Conservation (phyloP, 2,113 vertebrate species). For the Clarias magur region DNA sequence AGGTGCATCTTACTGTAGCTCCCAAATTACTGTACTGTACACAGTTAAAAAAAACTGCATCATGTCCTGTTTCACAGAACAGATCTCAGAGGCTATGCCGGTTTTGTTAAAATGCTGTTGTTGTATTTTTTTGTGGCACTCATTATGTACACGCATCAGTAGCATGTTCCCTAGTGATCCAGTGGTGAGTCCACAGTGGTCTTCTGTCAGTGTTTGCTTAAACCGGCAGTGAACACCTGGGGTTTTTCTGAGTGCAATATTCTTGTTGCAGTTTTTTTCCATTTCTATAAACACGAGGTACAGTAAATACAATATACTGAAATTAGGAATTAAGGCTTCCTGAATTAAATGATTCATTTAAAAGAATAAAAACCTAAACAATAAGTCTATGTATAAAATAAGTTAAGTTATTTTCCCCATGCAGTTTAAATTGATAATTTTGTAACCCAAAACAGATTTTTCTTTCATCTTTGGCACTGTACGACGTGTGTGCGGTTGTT, state of each 20-base stretch:
- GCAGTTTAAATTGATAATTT: neutral
- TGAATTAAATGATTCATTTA: slow-evolving; percentile 14
- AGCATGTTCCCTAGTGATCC: too few relatives aligned
- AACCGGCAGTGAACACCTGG: neutral
- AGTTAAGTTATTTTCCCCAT: neutral
- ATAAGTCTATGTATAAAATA: neutral
- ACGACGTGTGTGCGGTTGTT: neutral
- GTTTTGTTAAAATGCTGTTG: too few relatives aligned
- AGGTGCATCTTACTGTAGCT: too few relatives aligned
- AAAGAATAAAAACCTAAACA: neutral
- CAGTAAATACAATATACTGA: neutral
- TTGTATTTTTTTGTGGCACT: too few relatives aligned
- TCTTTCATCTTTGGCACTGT: slow-evolving; percentile 12
- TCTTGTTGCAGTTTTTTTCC: slow-evolving; percentile 18
- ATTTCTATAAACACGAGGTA: neutral
- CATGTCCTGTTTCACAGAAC: too few relatives aligned
- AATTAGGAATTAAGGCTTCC: slow-evolving; percentile 39
- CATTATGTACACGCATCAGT: too few relatives aligned
- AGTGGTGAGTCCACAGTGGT: too few relatives aligned
- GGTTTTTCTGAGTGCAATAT: neutral
- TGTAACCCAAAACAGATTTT: neutral
- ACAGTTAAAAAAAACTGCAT: too few relatives aligned
- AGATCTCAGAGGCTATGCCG: too few relatives aligned
- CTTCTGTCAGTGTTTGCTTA: neutral
- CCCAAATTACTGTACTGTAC: too few relatives aligned